Evolutionary conservation across 2,888 invertebrate species (phyloP), one percentile per base, ranked within the genome.

Genomic region (Calameuta pallipes): DNA sequence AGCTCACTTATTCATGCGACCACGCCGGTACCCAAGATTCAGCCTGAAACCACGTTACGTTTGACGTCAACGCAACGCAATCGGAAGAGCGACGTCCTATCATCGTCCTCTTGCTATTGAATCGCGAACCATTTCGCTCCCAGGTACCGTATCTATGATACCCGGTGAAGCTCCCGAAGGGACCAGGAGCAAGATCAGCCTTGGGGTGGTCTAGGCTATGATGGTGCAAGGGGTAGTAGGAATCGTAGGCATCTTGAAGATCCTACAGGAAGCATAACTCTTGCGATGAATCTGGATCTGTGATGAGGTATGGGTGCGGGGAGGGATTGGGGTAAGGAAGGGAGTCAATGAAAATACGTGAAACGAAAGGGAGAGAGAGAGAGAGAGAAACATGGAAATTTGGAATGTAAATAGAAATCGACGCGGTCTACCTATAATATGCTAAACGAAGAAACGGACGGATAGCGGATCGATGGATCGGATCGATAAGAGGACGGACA

Each of bases 391-490:
- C 2, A 23, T 56, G 23, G 1, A 23, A 56, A 56, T 23, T 56
- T 23, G 9, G 56, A 56, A 56, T 56, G 56, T 23, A 56, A 56
- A 56, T 56, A 9, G 23, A 23, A 23, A 56, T 56, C 56, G 23
- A 56, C 23, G 23, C 56, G 56, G 23, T 56, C 56, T 56, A 56
- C 56, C 23, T 56, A 56, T 56, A 56, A 56, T 56, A 56, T 56
- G 56, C 56, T 56, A 56, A 56, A 23, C 56, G 56, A 56, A 56
- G 56, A 56, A 9, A 56, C 56, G 56, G 23, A 56, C 56, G 71
- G 69, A 30, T 33, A 68, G 56, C 73, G 15, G 41, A 71, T 76
- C 78, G 81, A 79, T 78, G 70, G 68, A 76, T 80, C 75, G 41
- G 80, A 78, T 74, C 76, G 75, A 73, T 71, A 71, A 80, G 56